A percentile compares a stretch with the other conserved stretches of the same genome.
phyloP scores from a whole-genome alignment of 2,797 vertebrate species.

The Serranus cabrilla region DNA sequence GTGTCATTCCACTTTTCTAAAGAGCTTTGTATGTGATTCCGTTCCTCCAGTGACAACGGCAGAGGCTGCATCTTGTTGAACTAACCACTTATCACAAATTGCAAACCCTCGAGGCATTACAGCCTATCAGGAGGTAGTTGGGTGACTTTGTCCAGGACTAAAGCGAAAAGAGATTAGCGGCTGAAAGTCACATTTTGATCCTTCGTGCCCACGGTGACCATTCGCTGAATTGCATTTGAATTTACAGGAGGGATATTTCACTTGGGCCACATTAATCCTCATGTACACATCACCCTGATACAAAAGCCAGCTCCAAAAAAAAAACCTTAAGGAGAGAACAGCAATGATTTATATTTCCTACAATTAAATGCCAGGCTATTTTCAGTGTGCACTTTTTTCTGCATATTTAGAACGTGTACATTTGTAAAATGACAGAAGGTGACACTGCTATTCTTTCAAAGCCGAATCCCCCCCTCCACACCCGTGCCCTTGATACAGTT shows the following conservation, averaged over 20 bases:
- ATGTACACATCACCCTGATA: constrained; percentile 8
- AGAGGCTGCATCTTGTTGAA: constrained; percentile 62
- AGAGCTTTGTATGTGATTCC: constrained; percentile 71
- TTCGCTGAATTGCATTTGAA: constrained; percentile 39
- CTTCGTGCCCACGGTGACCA: constrained; percentile 8
- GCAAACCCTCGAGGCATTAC: constrained; percentile 61
- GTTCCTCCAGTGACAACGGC: constrained; percentile 60
- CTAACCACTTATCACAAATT: constrained; percentile 73
- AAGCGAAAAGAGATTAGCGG: constrained; percentile 57
- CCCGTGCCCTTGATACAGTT: constrained; percentile 57
- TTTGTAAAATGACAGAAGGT: constrained; percentile 27
- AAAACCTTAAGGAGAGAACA: constrained; percentile 15
- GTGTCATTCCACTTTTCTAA: constrained; percentile 77
- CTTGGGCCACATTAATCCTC: constrained; percentile 42
- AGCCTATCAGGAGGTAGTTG: constrained; percentile 61
- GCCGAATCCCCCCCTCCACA: constrained; percentile 23
- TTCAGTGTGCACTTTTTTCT: constrained; percentile 11
- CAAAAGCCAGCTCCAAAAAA: neutral
- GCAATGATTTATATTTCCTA: constrained; percentile 26
- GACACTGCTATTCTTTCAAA: constrained; percentile 20
- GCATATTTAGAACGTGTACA: constrained; percentile 2
- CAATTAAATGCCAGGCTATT: constrained; percentile 26
- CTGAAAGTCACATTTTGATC: constrained; percentile 65
- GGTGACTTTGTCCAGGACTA: constrained; percentile 67
- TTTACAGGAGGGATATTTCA: constrained; percentile 33